Percentiles rank a stretch among this genome's conserved stretches.
These are phyloP conservation scores for honey bee (Apis mellifera) DNA, from an alignment of 1,140 invertebrate genomes.

Conservation along the genomic window DNA sequence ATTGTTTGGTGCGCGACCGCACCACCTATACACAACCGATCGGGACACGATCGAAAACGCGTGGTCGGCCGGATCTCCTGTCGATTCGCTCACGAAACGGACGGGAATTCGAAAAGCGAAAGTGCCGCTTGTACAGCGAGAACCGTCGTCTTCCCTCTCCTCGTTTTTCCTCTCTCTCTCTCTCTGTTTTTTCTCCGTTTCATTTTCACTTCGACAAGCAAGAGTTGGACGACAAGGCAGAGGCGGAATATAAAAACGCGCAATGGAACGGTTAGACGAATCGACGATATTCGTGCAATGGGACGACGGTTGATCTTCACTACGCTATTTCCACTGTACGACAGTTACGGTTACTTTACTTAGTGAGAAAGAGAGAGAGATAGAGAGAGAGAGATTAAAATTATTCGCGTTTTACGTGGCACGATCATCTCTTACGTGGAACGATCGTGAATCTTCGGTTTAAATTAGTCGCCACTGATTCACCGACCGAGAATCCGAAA, in stretches of 20 bases:
- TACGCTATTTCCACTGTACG: not conserved
- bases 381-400: not conserved
- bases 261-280: not conserved
- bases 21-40: not conserved
- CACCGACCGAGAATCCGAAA: not conserved
- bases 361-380: no score
- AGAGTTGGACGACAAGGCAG: not conserved
- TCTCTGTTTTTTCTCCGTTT: not conserved
- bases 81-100: constrained; percentile 37
- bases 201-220: not conserved
- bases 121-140: constrained; percentile 20
- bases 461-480: constrained; percentile 2
- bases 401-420: not conserved
- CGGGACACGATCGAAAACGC: constrained; percentile 25
- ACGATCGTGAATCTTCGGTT: not conserved
- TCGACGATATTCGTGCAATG: not conserved
- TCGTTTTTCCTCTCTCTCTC: not conserved
- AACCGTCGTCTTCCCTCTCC: not conserved
- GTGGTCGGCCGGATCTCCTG: constrained; percentile 26
- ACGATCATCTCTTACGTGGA: no score
- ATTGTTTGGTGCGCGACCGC: constrained; percentile 37
- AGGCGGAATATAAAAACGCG: constrained; percentile 1
- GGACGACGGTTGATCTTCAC: not conserved
- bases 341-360: no score
- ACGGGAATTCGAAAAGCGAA: constrained; percentile 49